Evolutionary conservation across 2,888 invertebrate species (phyloP).

Genomic region (Hypolimnas misippus): DNA sequence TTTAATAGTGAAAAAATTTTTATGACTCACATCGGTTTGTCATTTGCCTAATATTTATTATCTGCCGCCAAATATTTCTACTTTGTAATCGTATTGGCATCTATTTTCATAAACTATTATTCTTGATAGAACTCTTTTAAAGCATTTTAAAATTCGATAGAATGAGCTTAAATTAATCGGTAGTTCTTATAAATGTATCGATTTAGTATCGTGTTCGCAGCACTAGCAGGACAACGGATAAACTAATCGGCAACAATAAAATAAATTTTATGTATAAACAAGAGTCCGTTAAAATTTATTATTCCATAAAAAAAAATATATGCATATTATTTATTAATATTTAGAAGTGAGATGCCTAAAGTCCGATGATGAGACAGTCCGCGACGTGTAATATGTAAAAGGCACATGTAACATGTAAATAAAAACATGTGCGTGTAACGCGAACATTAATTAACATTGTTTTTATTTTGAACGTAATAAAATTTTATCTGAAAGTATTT

Average conservation of each 20-base stretch:
- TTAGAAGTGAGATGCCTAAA: too few species aligned
- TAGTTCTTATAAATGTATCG: not conserved
- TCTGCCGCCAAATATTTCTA: not conserved
- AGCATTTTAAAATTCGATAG: too few species aligned
- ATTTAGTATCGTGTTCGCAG: too few species aligned
- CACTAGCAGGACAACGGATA: too few species aligned
- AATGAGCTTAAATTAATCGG: not conserved
- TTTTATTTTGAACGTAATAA: constrained; percentile 14
- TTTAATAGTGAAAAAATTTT: not conserved
- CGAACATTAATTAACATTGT: constrained; percentile 13
- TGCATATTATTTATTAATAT: too few species aligned
- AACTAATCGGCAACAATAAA: too few species aligned
- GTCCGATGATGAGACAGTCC: not conserved
- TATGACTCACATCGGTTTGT: not conserved
- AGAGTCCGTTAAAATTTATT: too few species aligned
- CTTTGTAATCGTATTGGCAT: not conserved
- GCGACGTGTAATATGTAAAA: not conserved
- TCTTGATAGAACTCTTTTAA: too few species aligned
- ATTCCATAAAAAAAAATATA: too few species aligned
- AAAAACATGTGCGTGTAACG: constrained; percentile 12
- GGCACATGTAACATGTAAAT: constrained; percentile 6
- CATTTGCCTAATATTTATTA: not conserved
- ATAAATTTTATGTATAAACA: too few species aligned
- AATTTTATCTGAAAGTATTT: constrained; percentile 7
- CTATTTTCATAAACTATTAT: not conserved